phyloP scores from a whole-genome alignment of 1,140 invertebrate species.

The Brachionus rotundiformis region DNA sequence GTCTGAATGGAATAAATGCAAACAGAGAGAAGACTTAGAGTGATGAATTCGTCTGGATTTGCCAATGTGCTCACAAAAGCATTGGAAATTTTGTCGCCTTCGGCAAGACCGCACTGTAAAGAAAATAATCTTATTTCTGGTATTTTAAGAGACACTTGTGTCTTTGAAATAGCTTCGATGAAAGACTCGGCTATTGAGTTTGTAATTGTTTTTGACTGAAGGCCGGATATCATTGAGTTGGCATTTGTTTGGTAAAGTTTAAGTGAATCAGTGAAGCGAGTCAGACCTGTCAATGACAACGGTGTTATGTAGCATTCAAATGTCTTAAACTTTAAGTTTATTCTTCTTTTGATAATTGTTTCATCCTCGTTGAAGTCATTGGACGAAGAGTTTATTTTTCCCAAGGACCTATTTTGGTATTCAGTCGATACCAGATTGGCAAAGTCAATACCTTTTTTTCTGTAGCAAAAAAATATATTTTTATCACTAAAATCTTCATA shows the following conservation, averaged over 20 bases:
- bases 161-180: slow-evolving; percentile 51
- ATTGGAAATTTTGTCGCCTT: slow-evolving; percentile 50
- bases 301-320: slow-evolving; percentile 39
- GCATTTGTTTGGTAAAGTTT: not conserved
- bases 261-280: not conserved
- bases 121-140: slow-evolving; percentile 42
- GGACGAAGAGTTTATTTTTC: not conserved
- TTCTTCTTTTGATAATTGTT: not conserved
- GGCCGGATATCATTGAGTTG: not conserved
- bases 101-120: slow-evolving; percentile 36
- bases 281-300: slow-evolving; percentile 8
- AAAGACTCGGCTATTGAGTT: slow-evolving; percentile 8
- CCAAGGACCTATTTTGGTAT: not conserved
- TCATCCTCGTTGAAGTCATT: not conserved
- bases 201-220: slow-evolving; percentile 21
- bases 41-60: slow-evolving; percentile 51
- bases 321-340: slow-evolving; percentile 20
- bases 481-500: slow-evolving; percentile 40
- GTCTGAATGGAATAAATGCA: slow-evolving; percentile 49
- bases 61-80: slow-evolving; percentile 35
- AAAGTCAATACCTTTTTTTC: slow-evolving; percentile 45
- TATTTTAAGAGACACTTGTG: slow-evolving; percentile 45
- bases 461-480: slow-evolving; percentile 37
- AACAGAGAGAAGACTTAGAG: slow-evolving; percentile 10
- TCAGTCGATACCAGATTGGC: not conserved